Conservation (phyloP, 1,140 invertebrate species). For the Psix sp. region DNA sequence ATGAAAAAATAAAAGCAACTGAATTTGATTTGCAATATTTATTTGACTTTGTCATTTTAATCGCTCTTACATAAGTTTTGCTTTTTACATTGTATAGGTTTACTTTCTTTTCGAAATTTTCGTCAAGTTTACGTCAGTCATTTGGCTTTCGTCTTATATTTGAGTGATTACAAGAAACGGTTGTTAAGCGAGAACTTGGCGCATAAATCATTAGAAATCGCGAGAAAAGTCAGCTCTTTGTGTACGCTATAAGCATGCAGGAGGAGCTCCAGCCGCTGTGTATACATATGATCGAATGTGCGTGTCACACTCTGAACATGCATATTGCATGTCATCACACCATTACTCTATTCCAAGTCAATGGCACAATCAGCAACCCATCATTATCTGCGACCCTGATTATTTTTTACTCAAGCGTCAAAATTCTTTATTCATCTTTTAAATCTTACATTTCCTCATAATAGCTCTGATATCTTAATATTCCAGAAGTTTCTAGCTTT, state of each 20-base stretch:
- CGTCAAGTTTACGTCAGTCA: conserved; percentile 18
- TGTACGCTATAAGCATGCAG: conserved; percentile 31
- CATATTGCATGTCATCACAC: too few relatives aligned
- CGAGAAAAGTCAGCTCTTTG: conserved; percentile 49
- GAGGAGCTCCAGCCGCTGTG: too few relatives aligned
- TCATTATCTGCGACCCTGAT: too few relatives aligned
- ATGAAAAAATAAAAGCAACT: conserved; percentile 11
- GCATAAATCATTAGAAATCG: conserved; percentile 44
- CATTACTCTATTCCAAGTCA: too few relatives aligned
- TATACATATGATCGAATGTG: too few relatives aligned
- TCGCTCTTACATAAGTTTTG: conserved; percentile 42
- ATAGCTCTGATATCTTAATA: too few relatives aligned
- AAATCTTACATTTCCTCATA: too few relatives aligned
- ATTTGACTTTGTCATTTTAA: conserved; percentile 9
- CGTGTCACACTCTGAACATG: too few relatives aligned
- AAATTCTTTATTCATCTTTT: too few relatives aligned
- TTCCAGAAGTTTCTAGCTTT: too few relatives aligned
- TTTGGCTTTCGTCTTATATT: conserved; percentile 33
- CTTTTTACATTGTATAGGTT: conserved; percentile 35
- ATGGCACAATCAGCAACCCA: conserved; percentile 43
- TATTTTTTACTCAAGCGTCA: too few relatives aligned
- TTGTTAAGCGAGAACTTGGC: conserved; percentile 39
- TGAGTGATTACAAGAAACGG: conserved; percentile 30
- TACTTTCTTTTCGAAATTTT: conserved; percentile 45
- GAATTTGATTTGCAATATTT: conserved; percentile 33